Base-by-base conservation (phyloP, 2,113 vertebrate species). In the Gambusia holbrooki region DNA sequence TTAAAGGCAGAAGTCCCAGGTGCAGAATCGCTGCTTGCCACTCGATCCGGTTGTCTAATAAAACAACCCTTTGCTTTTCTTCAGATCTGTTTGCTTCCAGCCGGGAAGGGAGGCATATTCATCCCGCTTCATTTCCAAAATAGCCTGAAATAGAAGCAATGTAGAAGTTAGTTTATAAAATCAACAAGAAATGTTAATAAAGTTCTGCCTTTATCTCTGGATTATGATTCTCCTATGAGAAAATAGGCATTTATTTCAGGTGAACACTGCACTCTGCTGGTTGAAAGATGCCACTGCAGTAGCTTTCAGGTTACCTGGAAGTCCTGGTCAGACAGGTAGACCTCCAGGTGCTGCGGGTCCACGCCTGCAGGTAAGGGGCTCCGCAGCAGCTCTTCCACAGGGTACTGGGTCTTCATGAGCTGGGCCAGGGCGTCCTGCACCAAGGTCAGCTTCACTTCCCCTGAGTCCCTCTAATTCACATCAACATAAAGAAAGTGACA, bases 361-460 rank as follows among this genome's bases (percentile, higher is more conserved):
- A 94, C 92, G 6, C 94, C 94, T 9, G 91, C 90, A 25, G 95
- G 93, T 68, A 93, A 83, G 3, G 93, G 92, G 77, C 84, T 91
- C 61, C 32, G 87, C 72, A 91, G 84, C 75, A 94, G 90, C 79
- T 95, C 92, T 70, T 95, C 90, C 48, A 92, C 82, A 30, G 90
- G 82, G 74, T 90, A 93, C 81, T 92, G 92, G 62, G 88, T 92
- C 80, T 87, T 86, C 73, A 77, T 92, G 76, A 95, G 89, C 80
- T 92, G 77, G 68, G 89, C 89, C 85, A 96, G 85, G 74, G 93
- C 92, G 76, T 96, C 95, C 91, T 93, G 91, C 85, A 96, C 94
- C 90, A 94, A 87, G 75, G 90, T 93, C 90, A 95, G 92, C 89
- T 93, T 94, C 67, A 76, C 87, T 35, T 60, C 73, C 25, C 74